A percentile compares a stretch with the other conserved stretches of the same genome.
phyloP scores from a whole-genome alignment of 1,140 invertebrate species.

The Kradibia gibbosae region DNA sequence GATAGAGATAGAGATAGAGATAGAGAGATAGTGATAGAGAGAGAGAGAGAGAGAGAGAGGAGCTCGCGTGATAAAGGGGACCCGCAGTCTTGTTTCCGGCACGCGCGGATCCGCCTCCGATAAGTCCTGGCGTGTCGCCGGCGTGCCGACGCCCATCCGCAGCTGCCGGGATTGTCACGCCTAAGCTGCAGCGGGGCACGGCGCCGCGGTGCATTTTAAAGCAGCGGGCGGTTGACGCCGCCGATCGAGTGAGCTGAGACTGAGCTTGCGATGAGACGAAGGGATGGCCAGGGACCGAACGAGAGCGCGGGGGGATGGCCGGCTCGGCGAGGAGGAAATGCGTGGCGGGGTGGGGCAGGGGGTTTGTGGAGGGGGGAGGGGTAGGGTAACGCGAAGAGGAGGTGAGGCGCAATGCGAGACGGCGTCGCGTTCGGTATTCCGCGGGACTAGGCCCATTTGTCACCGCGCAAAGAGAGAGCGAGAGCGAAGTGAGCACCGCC shows the following conservation, averaged over 20 bases:
- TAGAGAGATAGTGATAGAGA: conserved; percentile 4
- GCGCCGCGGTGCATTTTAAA: conserved; percentile 25
- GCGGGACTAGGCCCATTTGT: conserved; percentile 64
- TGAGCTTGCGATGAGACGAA: not conserved
- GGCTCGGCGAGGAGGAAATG: no score
- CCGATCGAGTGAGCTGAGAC: not conserved
- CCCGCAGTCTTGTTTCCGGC: conserved; percentile 44
- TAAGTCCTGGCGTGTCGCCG: conserved; percentile 17
- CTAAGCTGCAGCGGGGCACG: conserved; percentile 46
- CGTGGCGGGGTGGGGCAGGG: no score
- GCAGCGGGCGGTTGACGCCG: conserved; percentile 28
- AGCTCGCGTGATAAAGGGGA: not conserved
- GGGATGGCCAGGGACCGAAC: not conserved
- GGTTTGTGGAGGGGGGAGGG: no score
- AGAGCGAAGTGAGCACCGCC: conserved; percentile 46
- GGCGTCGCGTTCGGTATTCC: conserved; percentile 41
- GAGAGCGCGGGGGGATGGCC: no score
- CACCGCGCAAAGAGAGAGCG: conserved; percentile 55
- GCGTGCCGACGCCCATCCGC: conserved; percentile 37
- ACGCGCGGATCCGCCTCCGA: conserved; percentile 46
- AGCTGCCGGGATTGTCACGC: conserved; percentile 52
- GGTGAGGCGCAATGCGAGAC: conserved; percentile 55
- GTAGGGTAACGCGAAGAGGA: no score
- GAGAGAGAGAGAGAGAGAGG: conserved; percentile 4
- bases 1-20: not conserved